Base-by-base conservation (phyloP, 2,797 vertebrate genomes). In the Anguilla pacifica region DNA sequence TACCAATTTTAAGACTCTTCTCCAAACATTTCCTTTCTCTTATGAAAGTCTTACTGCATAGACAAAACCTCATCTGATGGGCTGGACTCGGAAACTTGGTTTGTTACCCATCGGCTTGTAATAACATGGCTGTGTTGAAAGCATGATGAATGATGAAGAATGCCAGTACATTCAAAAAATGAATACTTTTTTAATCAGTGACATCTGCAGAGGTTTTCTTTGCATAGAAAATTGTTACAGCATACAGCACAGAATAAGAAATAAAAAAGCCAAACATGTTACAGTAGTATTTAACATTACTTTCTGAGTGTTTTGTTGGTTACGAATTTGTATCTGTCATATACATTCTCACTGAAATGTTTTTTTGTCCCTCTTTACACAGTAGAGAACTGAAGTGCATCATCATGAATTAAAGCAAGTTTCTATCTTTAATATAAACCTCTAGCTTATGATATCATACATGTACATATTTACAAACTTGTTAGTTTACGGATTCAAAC, bases 151-250 rank as follows among this genome's bases (percentile, higher is more conserved):
- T 39, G 87, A 92, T 86, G 87, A 86, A 83, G 83, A 88, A 57
- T 87, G 67, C 35, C 83, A 79, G 87, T 53, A 87, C 85, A 74
- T 89, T 89, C 92, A 95, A 96, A 96, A 96, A 46, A 95, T 89
- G 87, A 91, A 59, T 92, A 92, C 94, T 94, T 94, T 92, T 97
- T 97, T 97, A 97, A 97, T 97, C 95, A 96, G 95, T 96, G 93
- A 96, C 94, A 96, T 94, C 93, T 95, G 96, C 94, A 96, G 95
- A 93, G 61, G 87, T 89, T 64, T 91, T 94, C 89, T 96, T 97
- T 97, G 96, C 97, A 97, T 97, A 97, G 96, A 97, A 97, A 97
- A 96, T 92, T 90, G 95, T 97, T 97, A 97, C 96, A 97, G 95
- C 93, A 94, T 95, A 97, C 95, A 96, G 94, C 94, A 94, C 93